A percentile compares a stretch with the other conserved stretches of the same genome.
phyloP scores from a whole-genome alignment of 1,140 invertebrate species.

The Drosophila eugracilis region DNA sequence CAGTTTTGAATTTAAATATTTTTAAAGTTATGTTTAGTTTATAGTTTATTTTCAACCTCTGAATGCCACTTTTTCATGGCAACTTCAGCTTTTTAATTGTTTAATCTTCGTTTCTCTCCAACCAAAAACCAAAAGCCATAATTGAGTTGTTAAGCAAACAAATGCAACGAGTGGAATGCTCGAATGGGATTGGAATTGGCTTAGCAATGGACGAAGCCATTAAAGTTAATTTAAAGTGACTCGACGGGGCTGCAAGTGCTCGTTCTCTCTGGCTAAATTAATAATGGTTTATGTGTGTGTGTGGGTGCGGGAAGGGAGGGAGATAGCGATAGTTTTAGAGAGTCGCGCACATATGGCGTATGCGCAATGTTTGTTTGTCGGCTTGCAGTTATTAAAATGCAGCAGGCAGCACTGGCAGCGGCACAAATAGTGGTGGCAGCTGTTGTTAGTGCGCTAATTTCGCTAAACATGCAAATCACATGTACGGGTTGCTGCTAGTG shows the following conservation, averaged over 20 bases:
- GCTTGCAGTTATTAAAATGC: constrained; percentile 74
- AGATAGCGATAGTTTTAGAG: constrained; percentile 13
- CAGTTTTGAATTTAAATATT: no score
- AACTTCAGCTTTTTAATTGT: not conserved
- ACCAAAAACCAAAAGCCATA: constrained; percentile 48
- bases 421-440: constrained; percentile 49
- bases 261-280: constrained; percentile 66
- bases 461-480: constrained; percentile 81
- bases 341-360: constrained; percentile 66
- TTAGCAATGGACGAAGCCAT: constrained; percentile 49
- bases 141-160: constrained; percentile 76
- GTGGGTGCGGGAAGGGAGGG: no score
- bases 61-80: not conserved
- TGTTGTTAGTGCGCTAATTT: constrained; percentile 82
- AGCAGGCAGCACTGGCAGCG: constrained; percentile 36
- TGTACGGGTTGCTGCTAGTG: constrained; percentile 50
- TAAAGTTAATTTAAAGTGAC: constrained; percentile 77
- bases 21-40: no score
- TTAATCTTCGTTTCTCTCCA: not conserved
- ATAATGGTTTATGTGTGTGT: constrained; percentile 68
- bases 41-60: not conserved
- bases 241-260: constrained; percentile 24
- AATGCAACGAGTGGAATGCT: constrained; percentile 56
- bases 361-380: constrained; percentile 72
- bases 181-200: constrained; percentile 61